Base-by-base conservation (phyloP, 2,797 vertebrate genomes). In the Microctenopoma steveboyesi region DNA sequence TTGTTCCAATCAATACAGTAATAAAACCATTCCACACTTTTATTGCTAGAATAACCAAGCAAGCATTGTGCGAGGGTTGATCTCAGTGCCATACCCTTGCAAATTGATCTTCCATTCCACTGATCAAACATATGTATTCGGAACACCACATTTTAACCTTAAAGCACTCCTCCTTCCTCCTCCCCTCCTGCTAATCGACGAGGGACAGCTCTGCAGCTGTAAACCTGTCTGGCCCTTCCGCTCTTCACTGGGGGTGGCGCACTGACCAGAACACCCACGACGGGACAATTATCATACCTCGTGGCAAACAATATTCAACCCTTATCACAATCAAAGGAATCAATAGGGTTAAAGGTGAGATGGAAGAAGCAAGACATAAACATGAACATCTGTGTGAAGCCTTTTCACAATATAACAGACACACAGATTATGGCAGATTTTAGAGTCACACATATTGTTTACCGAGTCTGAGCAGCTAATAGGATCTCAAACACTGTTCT, bases 231-330 rank as follows among this genome's bases (percentile, higher is more conserved):
- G 63, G 59, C 64, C 81, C 59, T 75, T 69, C 64, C 39, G 73
- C 71, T 76, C 27, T 90, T 90, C 16, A 55, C 60, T 60, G 74
- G 49, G 33, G 55, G 73, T 52, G 71, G 68, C 71, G 82, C 69
- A 30, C 83, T 88, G 86, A 88, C 89, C 88, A 83, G 72, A 48
- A 65, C 54, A 14, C 73, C 87, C 85, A 87, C 87, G 85, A 92
- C 90, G 79, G 79, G 78, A 89, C 89, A 92, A 91, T 93, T 33
- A 33, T 33, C 30, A 33, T 91, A 93, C 91, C 88, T 88, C 83
- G 85, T 66, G 68, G 86, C 86, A 90, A 92, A 92, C 22, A 92
- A 83, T 63, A 65, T 83, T 77, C 76, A 83, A 91, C 78, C 72
- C 85, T 83, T 79, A 83, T 81, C 81, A 63, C 74, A 81, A 86